Base-by-base conservation (phyloP, 2,888 invertebrate species). In the Pelosia muscerda region DNA sequence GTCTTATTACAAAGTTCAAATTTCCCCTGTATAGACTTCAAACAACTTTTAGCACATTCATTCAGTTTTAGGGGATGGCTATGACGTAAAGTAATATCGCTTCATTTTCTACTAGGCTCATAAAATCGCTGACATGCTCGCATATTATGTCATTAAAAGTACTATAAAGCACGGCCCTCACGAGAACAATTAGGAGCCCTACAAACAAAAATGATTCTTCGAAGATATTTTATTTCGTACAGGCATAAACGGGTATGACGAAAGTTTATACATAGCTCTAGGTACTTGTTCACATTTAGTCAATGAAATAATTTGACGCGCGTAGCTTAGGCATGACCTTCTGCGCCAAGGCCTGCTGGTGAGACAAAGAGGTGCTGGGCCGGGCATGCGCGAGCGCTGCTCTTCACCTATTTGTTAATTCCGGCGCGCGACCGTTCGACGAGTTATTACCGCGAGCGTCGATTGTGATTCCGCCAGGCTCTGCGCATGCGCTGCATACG, bases 381-480 rank as follows among this genome's bases (percentile, higher is more conserved):
- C 5, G 56, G 28, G 34, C 34, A 13, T 8, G 53, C 11, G 53
- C 34, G 34, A 58, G 55, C 28, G 28, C 31, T 25, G 34, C 22
- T 65, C 60, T 60, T 68, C 72, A 75, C 69, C 86, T 85, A 83
- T 81, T 89, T 89, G 83, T 83, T 66, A 83, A 90, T 90, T 87
- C 89, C 76, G 72, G 59, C 74, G 81, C 79, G 78, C 76, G 78
- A 72, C 68, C 73, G 74, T 80, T 83, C 84, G 80, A 83, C 85
- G 87, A 90, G 90, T 90, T 90, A 90, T 89, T 85, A 83, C 88
- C 85, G 84, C 78, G 85, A 79, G 85, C 75, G 85, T 81, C 84
- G 78, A 86, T 90, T 89, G 89, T 84, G 85, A 90, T 89, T 88
- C 89, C 79, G 84, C 83, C 80, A 80, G 79, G 81, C 83, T 77